Evolutionary conservation across 2,888 invertebrate genomes (phyloP).

Genomic region (Erynnis tages): DNA sequence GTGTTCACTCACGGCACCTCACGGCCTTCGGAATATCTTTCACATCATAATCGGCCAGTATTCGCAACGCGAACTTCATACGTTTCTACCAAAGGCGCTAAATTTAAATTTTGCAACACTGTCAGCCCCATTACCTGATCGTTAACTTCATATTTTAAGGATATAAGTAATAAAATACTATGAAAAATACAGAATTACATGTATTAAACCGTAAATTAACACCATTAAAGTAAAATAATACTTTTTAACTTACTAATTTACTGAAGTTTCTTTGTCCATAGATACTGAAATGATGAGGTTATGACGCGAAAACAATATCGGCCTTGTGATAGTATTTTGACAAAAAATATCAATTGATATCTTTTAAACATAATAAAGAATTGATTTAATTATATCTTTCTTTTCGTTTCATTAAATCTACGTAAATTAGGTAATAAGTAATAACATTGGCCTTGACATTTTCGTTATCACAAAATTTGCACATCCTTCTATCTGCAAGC

Average conservation of each 20-base stretch:
- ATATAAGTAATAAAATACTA: not conserved
- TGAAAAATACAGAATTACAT: not conserved
- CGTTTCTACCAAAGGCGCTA: slow-evolving; percentile 71
- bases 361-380: slow-evolving; percentile 19
- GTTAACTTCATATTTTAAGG: not conserved
- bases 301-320: slow-evolving; percentile 50
- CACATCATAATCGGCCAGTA: slow-evolving; percentile 83
- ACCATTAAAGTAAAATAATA: not conserved
- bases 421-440: slow-evolving; percentile 29
- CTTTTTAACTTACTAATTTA: not conserved
- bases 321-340: slow-evolving; percentile 26
- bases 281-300: slow-evolving; percentile 56
- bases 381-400: slow-evolving; percentile 20
- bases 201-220: not conserved
- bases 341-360: slow-evolving; percentile 26
- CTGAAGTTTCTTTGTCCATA: slow-evolving; percentile 22
- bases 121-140: not conserved
- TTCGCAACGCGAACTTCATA: slow-evolving; percentile 82
- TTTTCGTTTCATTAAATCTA: slow-evolving; percentile 6
- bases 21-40: slow-evolving; percentile 85
- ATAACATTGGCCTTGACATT: slow-evolving; percentile 75
- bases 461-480: slow-evolving; percentile 64
- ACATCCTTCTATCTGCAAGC: slow-evolving; percentile 46
- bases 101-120: slow-evolving; percentile 65
- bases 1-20: slow-evolving; percentile 77